Base-by-base conservation (phyloP, 2,888 invertebrate genomes). In the Deilephila porcellus region DNA sequence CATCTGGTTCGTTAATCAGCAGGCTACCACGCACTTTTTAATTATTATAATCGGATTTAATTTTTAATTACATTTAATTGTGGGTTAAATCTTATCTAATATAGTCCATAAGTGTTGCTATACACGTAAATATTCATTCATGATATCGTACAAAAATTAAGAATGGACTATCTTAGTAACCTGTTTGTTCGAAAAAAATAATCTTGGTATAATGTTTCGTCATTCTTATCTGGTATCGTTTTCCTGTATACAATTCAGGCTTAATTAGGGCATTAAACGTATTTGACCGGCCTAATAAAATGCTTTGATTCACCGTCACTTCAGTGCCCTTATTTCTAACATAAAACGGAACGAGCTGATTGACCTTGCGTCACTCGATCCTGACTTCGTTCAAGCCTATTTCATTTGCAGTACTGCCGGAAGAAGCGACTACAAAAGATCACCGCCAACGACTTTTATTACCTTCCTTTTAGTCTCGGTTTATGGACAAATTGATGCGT, bases 401-500 rank as follows among this genome's bases (percentile, higher is more conserved):
- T 82, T 78, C 73, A 78, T 79, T 77, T 75, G 76, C 52, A 74
- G 60, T 45, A 67, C 70, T 60, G 75, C 72, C 76, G 74, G 74
- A 77, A 82, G 76, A 77, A 78, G 71, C 78, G 75, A 70, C 75
- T 79, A 77, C 79, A 83, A 82, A 81, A 78, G 81, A 82, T 79
- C 75, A 79, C 76, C 77, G 79, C 76, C 74, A 77, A 76, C 71
- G 62, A 64, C 60, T 73, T 81, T 83, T 82, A 82, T 80, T 80
- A 79, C 78, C 76, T 77, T 79, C 75, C 75, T n/a, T n/a, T n/a
- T n/a, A 77, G 73, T 74, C 53, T 78, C 74, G 73, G 79, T 78
- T 81, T 79, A 79, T 81, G 74, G 78, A 77, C 79, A 78, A 81
- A 83, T 80, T 82, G 80, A 81, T 81, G 83, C 80, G 84, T 82